These are phyloP conservation scores for Lepidochitona cinerea DNA, from an alignment of 2,888 invertebrate species.

Conservation along the genomic window DNA sequence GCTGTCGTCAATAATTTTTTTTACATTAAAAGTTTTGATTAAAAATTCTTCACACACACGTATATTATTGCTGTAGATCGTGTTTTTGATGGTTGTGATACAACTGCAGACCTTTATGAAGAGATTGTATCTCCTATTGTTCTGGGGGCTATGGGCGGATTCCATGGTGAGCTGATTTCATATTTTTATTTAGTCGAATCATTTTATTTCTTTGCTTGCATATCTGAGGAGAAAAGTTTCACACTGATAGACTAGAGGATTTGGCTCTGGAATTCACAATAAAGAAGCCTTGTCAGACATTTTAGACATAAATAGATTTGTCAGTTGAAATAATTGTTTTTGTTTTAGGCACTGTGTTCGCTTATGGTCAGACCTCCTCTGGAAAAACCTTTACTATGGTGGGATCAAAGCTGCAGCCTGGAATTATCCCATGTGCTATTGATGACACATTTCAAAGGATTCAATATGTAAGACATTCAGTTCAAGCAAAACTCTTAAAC, in stretches of 20 bases:
- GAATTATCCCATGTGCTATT: constrained; percentile 83
- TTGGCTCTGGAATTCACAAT: too few species aligned
- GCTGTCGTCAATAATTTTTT: too few species aligned
- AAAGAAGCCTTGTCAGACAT: too few species aligned
- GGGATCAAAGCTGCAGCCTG: constrained; percentile 79
- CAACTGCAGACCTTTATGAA: constrained; percentile 58
- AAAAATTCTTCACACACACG: background rate
- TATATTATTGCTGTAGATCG: constrained; percentile 46
- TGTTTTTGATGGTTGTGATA: constrained; percentile 53
- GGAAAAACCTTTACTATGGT: constrained; percentile 74
- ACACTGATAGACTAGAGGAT: too few species aligned
- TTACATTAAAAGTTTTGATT: background rate
- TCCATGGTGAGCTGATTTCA: constrained; percentile 46
- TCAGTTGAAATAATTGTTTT: too few species aligned
- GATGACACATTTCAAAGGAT: constrained; percentile 71
- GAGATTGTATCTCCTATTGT: constrained; percentile 62
- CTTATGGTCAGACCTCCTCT: constrained; percentile 92
- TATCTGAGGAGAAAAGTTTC: background rate
- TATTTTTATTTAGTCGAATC: background rate
- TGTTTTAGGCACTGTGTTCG: constrained; percentile 85
- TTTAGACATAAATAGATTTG: too few species aligned
- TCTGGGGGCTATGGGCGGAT: constrained; percentile 54
- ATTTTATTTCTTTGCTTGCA: background rate
- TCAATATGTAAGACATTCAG: constrained; percentile 64
- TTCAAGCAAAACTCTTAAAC: background rate